Evolutionary conservation across 2,113 vertebrate genomes (phyloP).

Genomic region (Elephas maximus): DNA sequence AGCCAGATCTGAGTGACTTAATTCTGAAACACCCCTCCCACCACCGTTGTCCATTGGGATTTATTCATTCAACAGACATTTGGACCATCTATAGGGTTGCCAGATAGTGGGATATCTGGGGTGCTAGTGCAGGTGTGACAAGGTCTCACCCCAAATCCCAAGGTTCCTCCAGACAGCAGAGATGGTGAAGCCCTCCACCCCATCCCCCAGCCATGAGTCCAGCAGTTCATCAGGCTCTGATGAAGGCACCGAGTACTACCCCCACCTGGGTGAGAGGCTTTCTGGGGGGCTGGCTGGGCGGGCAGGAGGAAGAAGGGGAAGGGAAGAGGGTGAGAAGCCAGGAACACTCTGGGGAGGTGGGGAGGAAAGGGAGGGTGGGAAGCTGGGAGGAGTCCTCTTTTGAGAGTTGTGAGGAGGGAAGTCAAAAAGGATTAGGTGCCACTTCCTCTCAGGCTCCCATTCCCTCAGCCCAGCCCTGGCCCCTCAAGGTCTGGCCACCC

Average conservation of each 20-base stretch:
- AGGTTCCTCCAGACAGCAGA: conserved; percentile 96
- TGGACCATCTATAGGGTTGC: neutral
- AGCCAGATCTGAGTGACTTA: neutral
- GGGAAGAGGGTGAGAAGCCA: neutral
- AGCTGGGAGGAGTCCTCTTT: neutral
- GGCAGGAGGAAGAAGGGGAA: neutral
- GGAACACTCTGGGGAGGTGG: neutral
- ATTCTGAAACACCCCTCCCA: neutral
- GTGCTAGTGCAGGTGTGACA: fast-evolving
- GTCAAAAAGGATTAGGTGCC: neutral
- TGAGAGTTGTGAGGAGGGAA: neutral
- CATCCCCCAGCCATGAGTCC: conserved; percentile 94
- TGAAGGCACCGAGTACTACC: conserved; percentile 95
- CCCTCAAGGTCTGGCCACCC: fast-evolving
- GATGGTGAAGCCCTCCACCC: conserved; percentile 96
- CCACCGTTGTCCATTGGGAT: neutral
- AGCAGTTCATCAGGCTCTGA: conserved; percentile 91
- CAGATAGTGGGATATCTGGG: neutral
- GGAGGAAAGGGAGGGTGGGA: neutral
- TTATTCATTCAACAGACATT: neutral
- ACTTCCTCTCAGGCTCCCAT: neutral
- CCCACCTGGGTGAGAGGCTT: conserved; percentile 89
- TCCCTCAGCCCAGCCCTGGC: too few relatives aligned
- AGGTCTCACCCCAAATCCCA: neutral
- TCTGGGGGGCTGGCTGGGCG: fast-evolving